These are phyloP conservation scores for Xiphorhynchus erythropygius DNA, from an alignment of 2,797 vertebrate genomes.

Conservation along the genomic window DNA sequence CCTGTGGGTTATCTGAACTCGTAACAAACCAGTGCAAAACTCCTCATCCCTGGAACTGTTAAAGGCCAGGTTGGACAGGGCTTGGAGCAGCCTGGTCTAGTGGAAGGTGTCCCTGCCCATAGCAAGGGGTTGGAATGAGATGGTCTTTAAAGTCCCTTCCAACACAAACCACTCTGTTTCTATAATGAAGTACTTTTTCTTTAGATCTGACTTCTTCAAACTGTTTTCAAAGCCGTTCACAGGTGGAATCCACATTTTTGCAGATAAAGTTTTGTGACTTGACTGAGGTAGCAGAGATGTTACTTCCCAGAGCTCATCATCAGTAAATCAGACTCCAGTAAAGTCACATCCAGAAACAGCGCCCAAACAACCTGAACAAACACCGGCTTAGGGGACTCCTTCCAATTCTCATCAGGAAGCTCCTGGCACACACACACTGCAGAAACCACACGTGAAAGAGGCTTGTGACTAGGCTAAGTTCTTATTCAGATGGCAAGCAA, in stretches of 20 bases:
- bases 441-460: slow-evolving; percentile 42
- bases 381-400: not conserved
- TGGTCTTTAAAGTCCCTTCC: not conserved
- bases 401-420: not conserved
- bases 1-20: not conserved
- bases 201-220: not conserved
- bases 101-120: not conserved
- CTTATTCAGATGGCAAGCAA: slow-evolving; percentile 34
- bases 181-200: not conserved
- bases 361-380: not conserved
- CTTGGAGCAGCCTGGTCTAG: not conserved
- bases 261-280: not conserved
- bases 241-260: accelerated
- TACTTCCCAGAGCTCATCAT: not conserved
- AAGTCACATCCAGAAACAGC: not conserved
- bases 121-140: not conserved
- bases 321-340: not conserved
- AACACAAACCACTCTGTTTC: not conserved
- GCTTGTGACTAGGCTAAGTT: slow-evolving; percentile 27
- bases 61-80: not conserved
- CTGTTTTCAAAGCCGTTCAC: not conserved
- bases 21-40: not conserved
- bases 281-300: not conserved
- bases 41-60: not conserved
- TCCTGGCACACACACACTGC: not conserved